Evolutionary conservation across 1,140 invertebrate genomes (phyloP), one percentile per base, ranked within the genome.

Genomic region (Episyrphus balteatus): DNA sequence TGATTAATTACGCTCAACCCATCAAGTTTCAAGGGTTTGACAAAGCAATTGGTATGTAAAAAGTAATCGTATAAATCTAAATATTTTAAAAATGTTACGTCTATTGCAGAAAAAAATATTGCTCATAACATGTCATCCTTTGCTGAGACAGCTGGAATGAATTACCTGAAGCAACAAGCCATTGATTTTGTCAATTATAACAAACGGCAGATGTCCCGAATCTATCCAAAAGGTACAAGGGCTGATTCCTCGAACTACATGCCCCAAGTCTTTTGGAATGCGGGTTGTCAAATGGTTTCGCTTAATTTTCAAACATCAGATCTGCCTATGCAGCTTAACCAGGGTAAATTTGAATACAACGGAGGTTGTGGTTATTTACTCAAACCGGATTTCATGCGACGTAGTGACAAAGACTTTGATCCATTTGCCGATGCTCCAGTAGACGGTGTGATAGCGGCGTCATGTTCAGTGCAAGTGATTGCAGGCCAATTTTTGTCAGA

Each of bases 171-270:
- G 75, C 84, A 89, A 49, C 85, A 89, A 61, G 92, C 95, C 46
- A 93, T 98, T 44, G 94, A 99, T 67, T 98, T 99, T 74, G 94
- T 98, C 51, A 98, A 99, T 81, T 99, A 99, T 69, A 99, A 99
- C 74, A 99, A 99, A 73, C 77, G 94, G 10, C 97, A 99, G 76
- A 93, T 96, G 83, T 96, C 91, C 54, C 76, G 97, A 41, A 99
- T 99, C 61, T 99, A 99, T 74, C 97, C 97, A 1, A 95, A 93
- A 71, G 96, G 97, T 49, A 98, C 95, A 0, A 72, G 97, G 34
- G 96, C 96, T 44, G 97, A 99, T 74, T 99, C 96, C 42, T 97
- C 92, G 30, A 99, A 99, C 70, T 99, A 98, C 68, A 94, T 99
- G 88, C 97, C 97, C 52, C 96, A 99, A 79, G 86, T 90, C 40